Evolutionary conservation across 2,797 vertebrate species (phyloP), one percentile per base, ranked within the genome.

Genomic region (Rhinella marina): DNA sequence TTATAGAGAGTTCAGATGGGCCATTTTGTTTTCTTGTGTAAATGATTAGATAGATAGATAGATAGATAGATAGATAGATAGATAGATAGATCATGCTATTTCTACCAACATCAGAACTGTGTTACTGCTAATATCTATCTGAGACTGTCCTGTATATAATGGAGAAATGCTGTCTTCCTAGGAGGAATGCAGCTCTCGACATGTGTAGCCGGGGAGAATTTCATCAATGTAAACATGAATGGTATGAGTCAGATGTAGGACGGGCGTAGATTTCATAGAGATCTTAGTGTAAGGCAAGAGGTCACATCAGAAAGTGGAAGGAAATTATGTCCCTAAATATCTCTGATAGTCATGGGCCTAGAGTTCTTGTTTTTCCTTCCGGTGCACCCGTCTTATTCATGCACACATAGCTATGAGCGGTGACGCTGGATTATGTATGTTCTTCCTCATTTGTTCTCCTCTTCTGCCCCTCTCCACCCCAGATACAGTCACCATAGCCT

Each of bases 221-320:
- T 62, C 57, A 85, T 48, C 25, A 19, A 14, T 77, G 72, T 76
- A 85, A 76, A 85, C 32, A 64, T 12, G 16, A 64, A 57, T 50
- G 21, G 2, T 59, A 16, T 41, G 70, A 48, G 54, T 23, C 41
- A 25, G 27, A 16, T 61, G 54, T 41, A n/a, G 14, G 68, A 29
- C 11, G 52, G 52, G 41, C 52, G 32, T 61, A 57, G 29, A 84
- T 75, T 84, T 75, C 68, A 75, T 21, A 57, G 52, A 59, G 21
- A 62, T 32, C 10, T 29, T 13, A 85, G 14, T 7, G 16, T 59
- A 85, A 29, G 27, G 23, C 70, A 84, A 73, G 14, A 84, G 83
- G 17, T 85, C 72, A 75, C 5, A 76, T 19, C 72, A 76, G 72
- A 85, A 77, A 62, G 57, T 85, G 72, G 83, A 85, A 76, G 83